Evolutionary conservation across 2,113 vertebrate genomes (phyloP).

Genomic region (Ammodytes dubius): DNA sequence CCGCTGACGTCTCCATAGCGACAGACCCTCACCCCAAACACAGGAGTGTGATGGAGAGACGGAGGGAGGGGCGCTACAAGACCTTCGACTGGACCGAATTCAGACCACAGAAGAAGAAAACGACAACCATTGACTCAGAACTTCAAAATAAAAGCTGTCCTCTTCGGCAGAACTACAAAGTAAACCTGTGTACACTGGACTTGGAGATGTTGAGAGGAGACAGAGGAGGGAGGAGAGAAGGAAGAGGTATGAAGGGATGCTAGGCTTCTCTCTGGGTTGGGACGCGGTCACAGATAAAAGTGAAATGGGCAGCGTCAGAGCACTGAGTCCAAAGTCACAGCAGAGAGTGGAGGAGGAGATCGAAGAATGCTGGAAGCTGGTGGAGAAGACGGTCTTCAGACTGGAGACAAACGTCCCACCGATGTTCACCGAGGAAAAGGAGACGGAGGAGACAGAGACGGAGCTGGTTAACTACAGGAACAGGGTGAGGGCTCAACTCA

Average conservation of each 20-base stretch:
- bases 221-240: slow-evolving; percentile 77
- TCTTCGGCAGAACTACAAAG: too few species aligned
- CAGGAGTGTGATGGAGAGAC: slow-evolving; percentile 46
- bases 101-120: slow-evolving; percentile 29
- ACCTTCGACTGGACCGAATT: slow-evolving; percentile 80
- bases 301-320: not conserved
- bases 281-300: not conserved
- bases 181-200: slow-evolving; percentile 38
- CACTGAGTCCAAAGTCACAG: slow-evolving; percentile 46
- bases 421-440: slow-evolving; percentile 35
- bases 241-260: slow-evolving; percentile 74
- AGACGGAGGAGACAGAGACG: slow-evolving; percentile 52
- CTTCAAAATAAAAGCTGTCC: too few species aligned
- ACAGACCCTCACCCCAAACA: slow-evolving; percentile 35
- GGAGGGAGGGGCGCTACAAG: slow-evolving; percentile 58
- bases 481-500: slow-evolving; percentile 58
- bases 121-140: too few species aligned
- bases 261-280: slow-evolving; percentile 59
- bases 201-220: slow-evolving; percentile 64
- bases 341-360: slow-evolving; percentile 70
- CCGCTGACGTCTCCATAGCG: slow-evolving; percentile 25
- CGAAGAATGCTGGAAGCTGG: slow-evolving; percentile 80
- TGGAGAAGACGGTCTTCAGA: slow-evolving; percentile 71
- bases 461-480: slow-evolving; percentile 67
- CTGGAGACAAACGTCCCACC: slow-evolving; percentile 55